Evolutionary conservation across 2,113 vertebrate genomes (phyloP), one percentile per base, ranked within the genome.

Genomic region (Ceyx melanurus): DNA sequence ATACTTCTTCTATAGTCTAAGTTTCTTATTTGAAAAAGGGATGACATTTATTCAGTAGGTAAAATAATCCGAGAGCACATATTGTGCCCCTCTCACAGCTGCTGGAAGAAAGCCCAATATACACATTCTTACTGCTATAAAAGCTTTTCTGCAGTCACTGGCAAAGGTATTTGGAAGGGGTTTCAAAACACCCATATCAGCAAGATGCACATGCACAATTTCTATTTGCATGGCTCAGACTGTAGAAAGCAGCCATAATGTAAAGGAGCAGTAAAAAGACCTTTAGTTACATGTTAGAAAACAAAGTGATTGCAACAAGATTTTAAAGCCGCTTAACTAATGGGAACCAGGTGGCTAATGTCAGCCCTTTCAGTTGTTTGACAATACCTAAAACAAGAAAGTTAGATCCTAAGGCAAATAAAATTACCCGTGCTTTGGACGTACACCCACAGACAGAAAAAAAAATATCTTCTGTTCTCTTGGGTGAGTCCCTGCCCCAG

Each of bases 31-130:
- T 62, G 50, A 57, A 94, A 93, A 92, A 65, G 72, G 60, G 45
- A 75, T 95, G 37, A 88, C 90, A 93, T 90, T 90, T 95, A 87
- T 90, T 93, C 74, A 62, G 54, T 61, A 68, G 33, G 86, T 85
- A 86, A 93, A 95, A 90, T 92, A 92, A 94, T 73, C 81, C 50
- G 0, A 77, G 66, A 84, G 88, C 66, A 65, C 66, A 82, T 81
- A 92, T 66, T 76, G 62, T 87, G 66, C 25, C 73, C 57, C 83
- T 90, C 58, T 92, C 61, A 45, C 54, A 66, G 74, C n/a, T 89
- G 82, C 81, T 93, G 77, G 74, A 84, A 87, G 61, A 90, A 94
- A 93, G 89, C 66, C 81, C 66, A 89, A 76, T 54, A 87, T 48
- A 65, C 58, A 56, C 83, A 62, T 89, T 68, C 62, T 72, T 76